These are phyloP conservation scores for Sussaba pulchella DNA, from an alignment of 2,888 invertebrate genomes.

Conservation along the genomic window DNA sequence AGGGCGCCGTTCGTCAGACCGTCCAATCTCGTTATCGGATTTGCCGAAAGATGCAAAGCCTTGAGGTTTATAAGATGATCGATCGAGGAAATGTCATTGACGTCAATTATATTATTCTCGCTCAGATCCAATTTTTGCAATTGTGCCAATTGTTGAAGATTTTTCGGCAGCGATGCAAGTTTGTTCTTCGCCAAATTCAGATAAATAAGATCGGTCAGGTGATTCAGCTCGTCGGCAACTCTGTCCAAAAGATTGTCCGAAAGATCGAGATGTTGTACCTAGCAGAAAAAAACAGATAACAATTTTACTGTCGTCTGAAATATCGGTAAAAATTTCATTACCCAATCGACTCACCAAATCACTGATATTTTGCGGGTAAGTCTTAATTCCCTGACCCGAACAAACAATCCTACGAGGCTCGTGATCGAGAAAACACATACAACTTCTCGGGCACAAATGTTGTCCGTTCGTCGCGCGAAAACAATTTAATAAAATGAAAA, in stretches of 20 bases:
- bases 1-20: constrained; percentile 87
- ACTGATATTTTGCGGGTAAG: constrained; percentile 77
- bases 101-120: constrained; percentile 87
- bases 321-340: neutral
- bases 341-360: constrained; percentile 74
- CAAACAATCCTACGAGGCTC: constrained; percentile 76
- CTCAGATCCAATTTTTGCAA: constrained; percentile 88
- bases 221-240: constrained; percentile 84
- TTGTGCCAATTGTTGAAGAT: constrained; percentile 86
- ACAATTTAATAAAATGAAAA: constrained; percentile 24
- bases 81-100: constrained; percentile 77
- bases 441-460: constrained; percentile 75
- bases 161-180: constrained; percentile 85
- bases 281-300: constrained; percentile 35
- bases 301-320: neutral
- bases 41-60: constrained; percentile 88
- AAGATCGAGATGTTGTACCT: constrained; percentile 88
- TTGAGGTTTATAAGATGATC: constrained; percentile 84
- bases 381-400: constrained; percentile 72
- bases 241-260: constrained; percentile 87
- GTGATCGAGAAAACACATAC: constrained; percentile 74
- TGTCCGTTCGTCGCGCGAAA: constrained; percentile 21
- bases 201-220: constrained; percentile 84
- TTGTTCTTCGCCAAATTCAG: constrained; percentile 86
- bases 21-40: constrained; percentile 86